Conservation (phyloP, 2,113 vertebrate genomes). For the Cisticola juncidis region DNA sequence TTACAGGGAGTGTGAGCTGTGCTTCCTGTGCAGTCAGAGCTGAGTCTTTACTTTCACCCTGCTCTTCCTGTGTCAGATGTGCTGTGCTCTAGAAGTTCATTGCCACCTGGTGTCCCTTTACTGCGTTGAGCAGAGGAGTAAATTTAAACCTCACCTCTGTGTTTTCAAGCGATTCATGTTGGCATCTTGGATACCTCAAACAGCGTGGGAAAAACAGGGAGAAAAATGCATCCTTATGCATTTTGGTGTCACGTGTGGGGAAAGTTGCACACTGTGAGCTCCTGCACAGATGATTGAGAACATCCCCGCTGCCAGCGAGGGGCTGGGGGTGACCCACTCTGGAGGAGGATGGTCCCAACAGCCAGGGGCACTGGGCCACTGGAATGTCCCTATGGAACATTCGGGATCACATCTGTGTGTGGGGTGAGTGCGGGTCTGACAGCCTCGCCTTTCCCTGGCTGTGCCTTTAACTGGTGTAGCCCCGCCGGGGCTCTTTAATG, state of each 20-base stretch:
- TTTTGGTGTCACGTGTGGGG: not conserved
- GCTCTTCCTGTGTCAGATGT: not conserved
- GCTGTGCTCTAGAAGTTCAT: not conserved
- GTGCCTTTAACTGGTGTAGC: not conserved
- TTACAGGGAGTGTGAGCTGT: not conserved
- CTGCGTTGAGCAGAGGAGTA: not conserved
- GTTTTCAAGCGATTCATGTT: not conserved
- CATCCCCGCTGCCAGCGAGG: not conserved
- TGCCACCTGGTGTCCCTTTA: not conserved
- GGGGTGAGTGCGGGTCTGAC: not conserved
- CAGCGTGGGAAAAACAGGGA: not conserved
- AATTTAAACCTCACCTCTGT: not conserved
- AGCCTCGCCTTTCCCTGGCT: not conserved
- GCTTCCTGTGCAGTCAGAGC: not conserved
- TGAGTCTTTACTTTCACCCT: not conserved
- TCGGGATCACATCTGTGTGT: not conserved
- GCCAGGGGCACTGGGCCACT: rapidly evolving
- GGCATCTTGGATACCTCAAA: not conserved
- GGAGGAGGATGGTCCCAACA: not conserved
- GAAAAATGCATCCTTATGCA: not conserved
- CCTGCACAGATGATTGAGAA: not conserved
- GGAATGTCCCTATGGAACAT: not conserved
- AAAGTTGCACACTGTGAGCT: not conserved
- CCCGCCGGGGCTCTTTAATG: not conserved
- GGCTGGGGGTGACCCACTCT: not conserved